Evolutionary conservation across 2,113 vertebrate species (phyloP).

Genomic region (Proterorhinus semilunaris): DNA sequence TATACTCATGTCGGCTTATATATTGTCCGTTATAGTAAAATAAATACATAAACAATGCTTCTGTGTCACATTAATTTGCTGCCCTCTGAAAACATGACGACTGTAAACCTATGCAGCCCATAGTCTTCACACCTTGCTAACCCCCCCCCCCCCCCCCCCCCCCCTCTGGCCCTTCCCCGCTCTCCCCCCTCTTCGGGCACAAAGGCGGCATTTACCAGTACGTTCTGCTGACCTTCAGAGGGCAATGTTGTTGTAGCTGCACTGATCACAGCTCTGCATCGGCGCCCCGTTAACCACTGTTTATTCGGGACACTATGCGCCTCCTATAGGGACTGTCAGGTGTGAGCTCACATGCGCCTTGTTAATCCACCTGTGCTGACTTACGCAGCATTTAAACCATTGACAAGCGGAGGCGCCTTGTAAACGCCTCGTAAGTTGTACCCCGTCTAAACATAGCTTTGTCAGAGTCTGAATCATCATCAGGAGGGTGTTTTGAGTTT

Average conservation of each 20-base stretch:
- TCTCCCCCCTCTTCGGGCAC: constrained; percentile 33
- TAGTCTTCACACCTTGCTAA: constrained; percentile 61
- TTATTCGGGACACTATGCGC: constrained; percentile 16
- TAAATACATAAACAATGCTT: too few relatives aligned
- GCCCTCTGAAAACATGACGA: neutral
- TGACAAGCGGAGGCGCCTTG: neutral
- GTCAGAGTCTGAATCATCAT: too few relatives aligned
- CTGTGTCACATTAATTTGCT: neutral
- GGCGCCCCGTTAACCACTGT: constrained; percentile 27
- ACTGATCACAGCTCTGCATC: constrained; percentile 39
- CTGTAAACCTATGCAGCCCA: constrained; percentile 14
- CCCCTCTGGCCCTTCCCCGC: constrained; percentile 12
- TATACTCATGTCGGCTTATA: too few relatives aligned
- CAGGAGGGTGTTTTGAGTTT: too few relatives aligned
- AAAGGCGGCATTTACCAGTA: constrained; percentile 73
- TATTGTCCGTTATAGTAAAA: too few relatives aligned
- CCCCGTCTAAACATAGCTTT: too few relatives aligned
- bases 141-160: neutral
- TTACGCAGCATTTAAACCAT: neutral
- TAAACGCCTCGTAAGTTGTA: too few relatives aligned
- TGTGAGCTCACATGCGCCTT: constrained; percentile 5
- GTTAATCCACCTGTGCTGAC: constrained; percentile 17
- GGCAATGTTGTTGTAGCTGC: constrained; percentile 72
- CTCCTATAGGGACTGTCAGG: constrained; percentile 40
- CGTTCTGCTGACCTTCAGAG: constrained; percentile 74